These are phyloP conservation scores for Takifugu rubripes DNA, from an alignment of 2,797 vertebrate species.

Conservation along the genomic window DNA sequence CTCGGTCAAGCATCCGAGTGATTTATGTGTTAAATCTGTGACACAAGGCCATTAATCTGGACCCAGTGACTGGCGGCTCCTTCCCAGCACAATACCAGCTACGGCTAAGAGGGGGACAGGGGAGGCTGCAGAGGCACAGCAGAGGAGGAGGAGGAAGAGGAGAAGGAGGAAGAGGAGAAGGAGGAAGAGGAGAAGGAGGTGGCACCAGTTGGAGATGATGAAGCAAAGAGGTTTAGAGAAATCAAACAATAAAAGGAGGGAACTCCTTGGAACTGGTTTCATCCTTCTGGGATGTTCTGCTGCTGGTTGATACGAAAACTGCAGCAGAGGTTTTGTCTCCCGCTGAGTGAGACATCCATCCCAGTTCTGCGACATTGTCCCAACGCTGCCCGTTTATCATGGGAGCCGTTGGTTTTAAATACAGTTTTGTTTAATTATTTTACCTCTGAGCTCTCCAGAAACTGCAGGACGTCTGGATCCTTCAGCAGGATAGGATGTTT, in stretches of 20 bases:
- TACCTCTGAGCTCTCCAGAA: slow-evolving; percentile 96
- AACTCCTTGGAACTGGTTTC: slow-evolving; percentile 1
- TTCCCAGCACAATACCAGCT: slow-evolving; percentile 25
- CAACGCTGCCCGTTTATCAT: background rate
- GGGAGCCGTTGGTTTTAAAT: background rate
- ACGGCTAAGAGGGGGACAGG: background rate
- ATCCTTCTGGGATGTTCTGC: slow-evolving; percentile 20
- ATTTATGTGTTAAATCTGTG: slow-evolving; percentile 65
- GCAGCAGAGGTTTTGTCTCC: background rate
- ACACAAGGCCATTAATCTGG: slow-evolving; percentile 61
- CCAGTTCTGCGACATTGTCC: background rate
- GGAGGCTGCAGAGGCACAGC: background rate
- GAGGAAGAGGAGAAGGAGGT: background rate
- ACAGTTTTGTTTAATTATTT: slow-evolving; percentile 1
- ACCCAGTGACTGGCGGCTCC: slow-evolving; percentile 17
- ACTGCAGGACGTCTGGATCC: slow-evolving; percentile 92
- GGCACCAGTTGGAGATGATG: background rate
- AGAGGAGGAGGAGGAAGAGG: background rate
- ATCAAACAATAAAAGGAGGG: slow-evolving; percentile 32
- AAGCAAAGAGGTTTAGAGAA: slow-evolving; percentile 27
- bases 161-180: background rate
- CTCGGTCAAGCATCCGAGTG: slow-evolving; percentile 68
- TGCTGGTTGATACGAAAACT: slow-evolving; percentile 5
- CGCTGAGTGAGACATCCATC: background rate
- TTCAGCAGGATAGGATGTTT: slow-evolving; percentile 92